Conservation (phyloP, 2,888 invertebrate species). For the Dasypogon diadema region DNA sequence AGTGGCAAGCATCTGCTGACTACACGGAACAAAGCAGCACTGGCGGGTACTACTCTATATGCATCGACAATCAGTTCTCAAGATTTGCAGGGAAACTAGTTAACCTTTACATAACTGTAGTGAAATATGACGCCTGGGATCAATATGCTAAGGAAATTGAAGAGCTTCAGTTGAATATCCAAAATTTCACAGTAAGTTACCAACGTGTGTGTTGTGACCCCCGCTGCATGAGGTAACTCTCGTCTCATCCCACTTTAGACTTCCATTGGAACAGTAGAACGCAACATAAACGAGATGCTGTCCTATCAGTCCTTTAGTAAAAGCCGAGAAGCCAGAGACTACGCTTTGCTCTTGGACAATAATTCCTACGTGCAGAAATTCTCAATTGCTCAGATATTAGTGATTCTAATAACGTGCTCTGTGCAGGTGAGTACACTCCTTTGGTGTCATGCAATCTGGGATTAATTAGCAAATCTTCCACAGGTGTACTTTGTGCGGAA, state of each 20-base stretch:
- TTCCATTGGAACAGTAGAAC: slow-evolving; percentile 82
- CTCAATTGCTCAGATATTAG: slow-evolving; percentile 88
- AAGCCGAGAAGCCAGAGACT: slow-evolving; percentile 85
- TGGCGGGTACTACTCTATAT: slow-evolving; percentile 91
- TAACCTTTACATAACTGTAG: slow-evolving; percentile 90
- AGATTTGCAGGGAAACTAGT: slow-evolving; percentile 90
- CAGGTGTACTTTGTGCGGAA: slow-evolving; percentile 92
- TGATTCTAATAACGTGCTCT: slow-evolving; percentile 83
- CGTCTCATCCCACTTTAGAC: too few species aligned
- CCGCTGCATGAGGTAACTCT: too few species aligned
- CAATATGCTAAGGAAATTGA: slow-evolving; percentile 90
- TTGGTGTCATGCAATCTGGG: background rate
- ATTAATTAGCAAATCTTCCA: slow-evolving; percentile 59
- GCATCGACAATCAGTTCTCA: slow-evolving; percentile 94
- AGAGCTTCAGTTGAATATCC: slow-evolving; percentile 86
- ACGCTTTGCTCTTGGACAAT: slow-evolving; percentile 83
- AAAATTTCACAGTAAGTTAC: slow-evolving; percentile 85
- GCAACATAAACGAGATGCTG: slow-evolving; percentile 86
- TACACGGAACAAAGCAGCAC: slow-evolving; percentile 85
- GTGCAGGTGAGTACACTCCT: slow-evolving; percentile 72
- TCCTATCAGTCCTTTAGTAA: slow-evolving; percentile 86
- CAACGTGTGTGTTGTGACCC: too few species aligned
- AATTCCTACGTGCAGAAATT: slow-evolving; percentile 89
- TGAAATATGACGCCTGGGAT: slow-evolving; percentile 94
- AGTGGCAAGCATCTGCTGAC: slow-evolving; percentile 90